phyloP scores from a whole-genome alignment of 2,113 vertebrate species.

The Cepphus grylle region DNA sequence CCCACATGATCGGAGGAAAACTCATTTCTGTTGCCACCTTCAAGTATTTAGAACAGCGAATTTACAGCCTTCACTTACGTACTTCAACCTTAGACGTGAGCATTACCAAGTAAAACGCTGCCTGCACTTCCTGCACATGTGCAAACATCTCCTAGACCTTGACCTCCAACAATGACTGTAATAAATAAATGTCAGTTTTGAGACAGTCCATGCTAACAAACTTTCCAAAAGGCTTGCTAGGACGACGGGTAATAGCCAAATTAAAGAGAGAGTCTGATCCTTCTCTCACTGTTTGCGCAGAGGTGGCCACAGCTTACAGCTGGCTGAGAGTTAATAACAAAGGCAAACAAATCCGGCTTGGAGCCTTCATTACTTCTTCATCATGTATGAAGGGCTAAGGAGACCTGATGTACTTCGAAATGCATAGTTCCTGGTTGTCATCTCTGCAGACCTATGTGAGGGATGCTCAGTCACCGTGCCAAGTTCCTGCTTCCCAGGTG shows the following conservation, averaged over 20 bases:
- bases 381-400: neutral
- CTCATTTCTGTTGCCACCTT: accelerated
- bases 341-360: neutral
- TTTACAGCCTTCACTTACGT: neutral
- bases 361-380: neutral
- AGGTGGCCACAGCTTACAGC: neutral
- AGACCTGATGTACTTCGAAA: neutral
- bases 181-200: neutral
- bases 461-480: neutral
- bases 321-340: neutral
- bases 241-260: neutral
- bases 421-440: neutral
- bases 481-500: neutral
- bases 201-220: neutral
- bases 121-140: accelerated
- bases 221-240: neutral
- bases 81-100: accelerated
- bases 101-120: neutral
- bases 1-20: neutral
- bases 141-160: neutral
- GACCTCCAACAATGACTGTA: neutral
- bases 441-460: neutral
- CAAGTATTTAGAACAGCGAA: neutral
- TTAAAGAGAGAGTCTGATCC: neutral
- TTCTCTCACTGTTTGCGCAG: neutral